Evolutionary conservation across 2,113 vertebrate species (phyloP), one percentile per base, ranked within the genome.

Genomic region (Anthoscopus minutus): DNA sequence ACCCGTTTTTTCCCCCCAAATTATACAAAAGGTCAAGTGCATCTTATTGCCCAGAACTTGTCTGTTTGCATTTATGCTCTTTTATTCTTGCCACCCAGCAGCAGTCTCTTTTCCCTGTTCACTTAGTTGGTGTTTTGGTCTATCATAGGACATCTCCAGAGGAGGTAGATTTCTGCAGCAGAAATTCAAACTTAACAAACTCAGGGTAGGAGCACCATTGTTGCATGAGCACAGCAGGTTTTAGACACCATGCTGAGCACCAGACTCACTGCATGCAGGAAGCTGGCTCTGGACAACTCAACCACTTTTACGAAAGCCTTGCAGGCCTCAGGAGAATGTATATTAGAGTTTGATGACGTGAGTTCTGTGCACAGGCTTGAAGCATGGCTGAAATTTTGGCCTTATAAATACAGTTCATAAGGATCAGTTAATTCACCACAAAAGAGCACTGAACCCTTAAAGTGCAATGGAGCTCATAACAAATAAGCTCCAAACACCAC

Each of bases 1-100:
- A 57, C 9, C 9, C 6, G 3, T 33, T 40, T n/a, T 21, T 13
- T 0, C 2, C 18, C 31, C 12, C 3, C 0, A 2, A 73, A 82
- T 45, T 66, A 78, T 48, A 33, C 13, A 56, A n/a, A 27, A 92
- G 33, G 66, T 90, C 21, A 54, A 45, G 23, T 51, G 24, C 9
- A 33, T 69, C 27, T 50, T 57, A 61, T 21, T 62, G 13, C 53
- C 56, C 81, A 66, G 71, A 83, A 58, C 30, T 42, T 53, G 8
- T 38, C 58, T 53, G 28, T 67, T 48, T 89, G 45, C 12, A n/a
- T 56, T 60, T 48, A 28, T 4, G 2, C 27, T 30, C 42, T 57
- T 77, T 77, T 58, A 10, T 62, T 54, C 47, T 77, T 80, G 25
- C 22, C 25, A 50, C 14, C n/a, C 80, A 33, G 56, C 70, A 61